Conservation (phyloP, 1,140 invertebrate genomes). For the Campodea augens region DNA sequence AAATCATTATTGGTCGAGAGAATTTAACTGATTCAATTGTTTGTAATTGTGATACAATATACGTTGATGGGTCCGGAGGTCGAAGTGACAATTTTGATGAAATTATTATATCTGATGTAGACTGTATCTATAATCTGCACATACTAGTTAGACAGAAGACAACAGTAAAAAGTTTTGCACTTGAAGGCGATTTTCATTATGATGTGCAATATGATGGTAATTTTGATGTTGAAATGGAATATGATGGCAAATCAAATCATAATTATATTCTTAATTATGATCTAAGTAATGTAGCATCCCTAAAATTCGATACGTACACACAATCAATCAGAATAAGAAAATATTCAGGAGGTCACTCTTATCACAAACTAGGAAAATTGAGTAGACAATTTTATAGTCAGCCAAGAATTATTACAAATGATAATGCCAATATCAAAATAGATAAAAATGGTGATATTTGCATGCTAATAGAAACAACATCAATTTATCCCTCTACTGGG, state of each 20-base stretch:
- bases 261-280: neutral
- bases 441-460: neutral
- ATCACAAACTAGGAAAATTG: too few species aligned
- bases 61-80: neutral
- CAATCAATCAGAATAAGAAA: too few species aligned
- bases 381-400: neutral
- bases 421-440: neutral
- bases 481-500: neutral
- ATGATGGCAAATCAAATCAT: neutral
- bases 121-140: neutral
- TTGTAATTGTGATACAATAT: neutral
- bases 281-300: neutral
- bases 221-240: too few species aligned
- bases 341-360: too few species aligned
- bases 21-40: neutral
- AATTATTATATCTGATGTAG: neutral
- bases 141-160: neutral
- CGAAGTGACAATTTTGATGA: neutral
- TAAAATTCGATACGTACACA: neutral
- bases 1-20: neutral
- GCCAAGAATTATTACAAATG: neutral
- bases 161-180: neutral
- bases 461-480: neutral
- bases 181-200: neutral
- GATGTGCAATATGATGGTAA: neutral